Conservation (phyloP, 2,797 vertebrate species). For the Aviceda cuculoides region DNA sequence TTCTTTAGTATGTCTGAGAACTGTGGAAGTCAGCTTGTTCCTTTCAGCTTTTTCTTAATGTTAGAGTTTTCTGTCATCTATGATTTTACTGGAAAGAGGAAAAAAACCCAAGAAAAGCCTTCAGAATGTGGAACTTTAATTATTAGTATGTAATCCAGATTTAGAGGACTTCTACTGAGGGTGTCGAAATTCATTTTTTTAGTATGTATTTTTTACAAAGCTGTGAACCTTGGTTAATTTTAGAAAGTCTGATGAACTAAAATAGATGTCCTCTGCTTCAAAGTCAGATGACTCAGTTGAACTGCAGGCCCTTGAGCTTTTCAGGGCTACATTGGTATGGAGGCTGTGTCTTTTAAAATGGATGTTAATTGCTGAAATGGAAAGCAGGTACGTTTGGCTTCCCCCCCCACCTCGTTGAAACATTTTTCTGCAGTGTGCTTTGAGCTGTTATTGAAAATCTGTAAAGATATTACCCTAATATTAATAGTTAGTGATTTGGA, state of each 20-base stretch:
- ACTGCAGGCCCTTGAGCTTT: not conserved
- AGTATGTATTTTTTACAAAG: not conserved
- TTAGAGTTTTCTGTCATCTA: not conserved
- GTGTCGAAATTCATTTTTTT: not conserved
- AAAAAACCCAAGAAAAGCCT: not conserved
- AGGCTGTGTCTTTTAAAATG: not conserved
- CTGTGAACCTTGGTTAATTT: slow-evolving; percentile 30
- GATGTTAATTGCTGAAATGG: not conserved
- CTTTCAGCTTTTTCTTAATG: not conserved
- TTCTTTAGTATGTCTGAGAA: not conserved
- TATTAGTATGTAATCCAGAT: not conserved
- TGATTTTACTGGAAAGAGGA: not conserved
- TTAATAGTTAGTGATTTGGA: not conserved
- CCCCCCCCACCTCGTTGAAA: accelerated
- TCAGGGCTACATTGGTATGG: not conserved
- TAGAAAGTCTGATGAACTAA: slow-evolving; percentile 23
- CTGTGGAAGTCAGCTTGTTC: not conserved
- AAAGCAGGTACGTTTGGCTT: not conserved
- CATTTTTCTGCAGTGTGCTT: not conserved
- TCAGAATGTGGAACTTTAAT: not conserved
- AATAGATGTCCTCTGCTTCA: slow-evolving; percentile 45
- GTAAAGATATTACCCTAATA: not conserved
- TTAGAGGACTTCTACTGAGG: not conserved
- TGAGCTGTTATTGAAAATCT: not conserved
- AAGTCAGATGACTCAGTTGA: slow-evolving; percentile 12